phyloP scores from a whole-genome alignment of 2,888 invertebrate species.

The Embidobia sp. region DNA sequence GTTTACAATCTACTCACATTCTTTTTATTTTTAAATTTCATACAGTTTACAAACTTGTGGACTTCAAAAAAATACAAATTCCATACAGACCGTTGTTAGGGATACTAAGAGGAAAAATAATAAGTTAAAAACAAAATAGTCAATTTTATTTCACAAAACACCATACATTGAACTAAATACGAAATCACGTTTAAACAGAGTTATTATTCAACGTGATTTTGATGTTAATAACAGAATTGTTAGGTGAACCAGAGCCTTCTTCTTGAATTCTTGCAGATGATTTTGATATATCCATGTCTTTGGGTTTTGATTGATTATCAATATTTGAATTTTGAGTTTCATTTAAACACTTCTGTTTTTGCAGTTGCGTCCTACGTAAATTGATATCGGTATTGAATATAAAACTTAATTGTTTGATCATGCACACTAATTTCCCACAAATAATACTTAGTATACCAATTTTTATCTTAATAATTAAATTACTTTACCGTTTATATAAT shows the following conservation, averaged over 20 bases:
- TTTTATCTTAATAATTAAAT: neutral
- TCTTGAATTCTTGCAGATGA: constrained; percentile 18
- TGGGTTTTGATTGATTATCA: neutral
- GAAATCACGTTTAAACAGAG: constrained; percentile 2
- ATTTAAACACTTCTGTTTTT: neutral
- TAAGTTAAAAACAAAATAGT: no score
- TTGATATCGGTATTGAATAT: no score
- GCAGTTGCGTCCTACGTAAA: constrained; percentile 1
- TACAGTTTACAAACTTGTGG: no score
- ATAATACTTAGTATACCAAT: neutral
- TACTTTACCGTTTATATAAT: constrained; percentile 15
- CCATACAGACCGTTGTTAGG: no score
- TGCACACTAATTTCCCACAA: no score
- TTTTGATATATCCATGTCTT: neutral
- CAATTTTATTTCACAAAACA: no score
- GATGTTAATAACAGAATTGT: constrained; percentile 24
- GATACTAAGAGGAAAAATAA: no score
- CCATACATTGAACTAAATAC: no score
- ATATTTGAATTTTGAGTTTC: neutral
- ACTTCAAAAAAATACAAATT: no score
- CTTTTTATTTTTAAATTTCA: no score
- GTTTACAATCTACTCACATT: no score
- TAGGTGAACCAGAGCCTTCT: neutral
- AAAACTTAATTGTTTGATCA: neutral
- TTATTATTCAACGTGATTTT: constrained; percentile 32